Conservation (phyloP, 2,113 vertebrate species). For the Heterochromis multidens region DNA sequence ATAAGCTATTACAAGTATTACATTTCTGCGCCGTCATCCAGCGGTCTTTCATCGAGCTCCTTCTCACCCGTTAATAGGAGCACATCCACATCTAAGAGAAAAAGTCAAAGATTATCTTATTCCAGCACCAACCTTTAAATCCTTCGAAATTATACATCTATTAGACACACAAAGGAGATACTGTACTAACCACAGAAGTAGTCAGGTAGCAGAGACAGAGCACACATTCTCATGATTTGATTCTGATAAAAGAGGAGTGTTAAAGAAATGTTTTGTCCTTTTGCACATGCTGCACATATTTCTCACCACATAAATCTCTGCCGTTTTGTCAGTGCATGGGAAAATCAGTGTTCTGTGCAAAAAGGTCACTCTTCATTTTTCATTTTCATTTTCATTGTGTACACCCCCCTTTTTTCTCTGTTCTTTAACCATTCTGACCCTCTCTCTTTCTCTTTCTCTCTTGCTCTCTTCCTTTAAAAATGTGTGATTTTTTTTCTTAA, state of each 20-base stretch:
- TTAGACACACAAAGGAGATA: constrained; percentile 19
- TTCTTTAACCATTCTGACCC: not conserved
- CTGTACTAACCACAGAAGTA: not conserved
- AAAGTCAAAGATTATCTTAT: constrained; percentile 42
- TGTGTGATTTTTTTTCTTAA: constrained; percentile 17
- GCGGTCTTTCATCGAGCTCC: not conserved
- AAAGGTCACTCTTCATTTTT: constrained; percentile 53
- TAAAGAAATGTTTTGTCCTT: not conserved
- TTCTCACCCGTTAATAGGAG: constrained; percentile 20
- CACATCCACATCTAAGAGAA: not conserved
- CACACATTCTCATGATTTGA: not conserved
- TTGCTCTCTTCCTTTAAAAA: constrained; percentile 14
- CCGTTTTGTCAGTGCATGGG: constrained; percentile 28
- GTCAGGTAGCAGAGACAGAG: not conserved
- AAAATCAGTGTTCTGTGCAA: constrained; percentile 32
- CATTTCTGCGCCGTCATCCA: constrained; percentile 25
- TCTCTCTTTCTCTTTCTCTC: not conserved
- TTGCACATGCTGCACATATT: constrained; percentile 25
- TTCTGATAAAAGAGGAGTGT: not conserved
- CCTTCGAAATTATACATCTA: constrained; percentile 36
- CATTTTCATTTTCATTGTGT: constrained; percentile 4
- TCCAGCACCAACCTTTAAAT: constrained; percentile 37
- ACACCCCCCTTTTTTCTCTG: not conserved
- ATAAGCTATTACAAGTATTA: constrained; percentile 49
- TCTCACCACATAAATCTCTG: constrained; percentile 35